Evolutionary conservation across 2,113 vertebrate genomes (phyloP).

Genomic region (Electrona antarctica): DNA sequence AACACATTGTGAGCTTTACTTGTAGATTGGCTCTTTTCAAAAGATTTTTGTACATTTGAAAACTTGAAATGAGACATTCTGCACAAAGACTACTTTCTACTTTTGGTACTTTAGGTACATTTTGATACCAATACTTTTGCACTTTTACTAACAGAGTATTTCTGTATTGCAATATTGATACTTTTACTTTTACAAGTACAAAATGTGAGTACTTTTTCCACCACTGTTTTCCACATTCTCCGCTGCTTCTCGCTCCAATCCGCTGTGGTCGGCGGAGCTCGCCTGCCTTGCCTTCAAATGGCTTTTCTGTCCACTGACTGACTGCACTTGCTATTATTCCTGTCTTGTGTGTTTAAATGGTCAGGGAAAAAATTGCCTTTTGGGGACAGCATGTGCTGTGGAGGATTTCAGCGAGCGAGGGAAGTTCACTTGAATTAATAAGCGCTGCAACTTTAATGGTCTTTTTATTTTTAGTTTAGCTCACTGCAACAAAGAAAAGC

Average conservation of each 20-base stretch:
- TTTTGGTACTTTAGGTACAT: too few relatives aligned
- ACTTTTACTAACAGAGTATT: too few relatives aligned
- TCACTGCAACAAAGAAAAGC: background rate
- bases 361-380: slow-evolving; percentile 43
- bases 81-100: too few relatives aligned
- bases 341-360: slow-evolving; percentile 57
- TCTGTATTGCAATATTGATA: too few relatives aligned
- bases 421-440: slow-evolving; percentile 17
- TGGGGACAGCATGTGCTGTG: slow-evolving; percentile 31
- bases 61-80: too few relatives aligned
- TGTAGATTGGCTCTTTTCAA: too few relatives aligned
- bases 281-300: slow-evolving; percentile 55
- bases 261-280: slow-evolving; percentile 65
- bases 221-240: too few relatives aligned
- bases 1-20: too few relatives aligned
- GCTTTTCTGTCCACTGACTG: slow-evolving; percentile 42
- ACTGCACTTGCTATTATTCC: slow-evolving; percentile 63
- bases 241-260: slow-evolving; percentile 48
- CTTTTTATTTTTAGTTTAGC: slow-evolving; percentile 24
- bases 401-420: slow-evolving; percentile 4
- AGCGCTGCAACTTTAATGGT: background rate
- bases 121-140: too few relatives aligned
- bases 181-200: too few relatives aligned
- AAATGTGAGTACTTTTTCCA: too few relatives aligned
- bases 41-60: too few relatives aligned